Conservation (phyloP, 2,797 vertebrate genomes). For the Psittacula derbiana region DNA sequence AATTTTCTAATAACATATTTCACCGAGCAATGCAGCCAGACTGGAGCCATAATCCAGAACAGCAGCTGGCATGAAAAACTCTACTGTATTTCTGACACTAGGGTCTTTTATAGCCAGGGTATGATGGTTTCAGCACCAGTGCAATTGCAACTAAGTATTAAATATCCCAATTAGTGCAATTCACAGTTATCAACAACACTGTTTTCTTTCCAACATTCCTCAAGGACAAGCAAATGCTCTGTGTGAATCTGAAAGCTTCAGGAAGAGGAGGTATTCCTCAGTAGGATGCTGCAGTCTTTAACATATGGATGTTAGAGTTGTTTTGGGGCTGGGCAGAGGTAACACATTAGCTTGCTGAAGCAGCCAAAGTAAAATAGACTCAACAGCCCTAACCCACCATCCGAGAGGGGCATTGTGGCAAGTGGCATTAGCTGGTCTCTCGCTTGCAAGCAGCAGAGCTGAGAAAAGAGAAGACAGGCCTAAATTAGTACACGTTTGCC, state of each 20-base stretch:
- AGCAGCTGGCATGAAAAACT: slow-evolving; percentile 37
- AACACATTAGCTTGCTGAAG: neutral
- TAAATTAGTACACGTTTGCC: neutral
- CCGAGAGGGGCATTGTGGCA: accelerated
- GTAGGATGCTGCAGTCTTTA: neutral
- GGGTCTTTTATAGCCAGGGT: slow-evolving; percentile 18
- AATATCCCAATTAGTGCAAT: slow-evolving; percentile 52
- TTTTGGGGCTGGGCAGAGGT: neutral
- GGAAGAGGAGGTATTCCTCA: neutral
- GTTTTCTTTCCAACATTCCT: slow-evolving; percentile 29
- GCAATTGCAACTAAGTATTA: slow-evolving; percentile 27
- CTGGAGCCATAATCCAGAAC: slow-evolving; percentile 39
- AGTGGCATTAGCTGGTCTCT: neutral
- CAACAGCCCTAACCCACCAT: neutral
- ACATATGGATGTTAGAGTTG: neutral
- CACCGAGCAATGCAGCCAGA: slow-evolving; percentile 38
- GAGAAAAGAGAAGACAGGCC: neutral
- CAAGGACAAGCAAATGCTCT: slow-evolving; percentile 1
- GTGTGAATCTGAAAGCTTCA: neutral
- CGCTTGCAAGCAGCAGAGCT: neutral
- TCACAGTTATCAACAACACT: slow-evolving; percentile 24
- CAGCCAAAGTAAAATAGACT: neutral
- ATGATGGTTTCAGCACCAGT: slow-evolving; percentile 26
- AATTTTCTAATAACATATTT: slow-evolving; percentile 57
- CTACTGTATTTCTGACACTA: slow-evolving; percentile 28